phyloP scores from a whole-genome alignment of 1,140 invertebrate genomes.

The Nomia melanderi region DNA sequence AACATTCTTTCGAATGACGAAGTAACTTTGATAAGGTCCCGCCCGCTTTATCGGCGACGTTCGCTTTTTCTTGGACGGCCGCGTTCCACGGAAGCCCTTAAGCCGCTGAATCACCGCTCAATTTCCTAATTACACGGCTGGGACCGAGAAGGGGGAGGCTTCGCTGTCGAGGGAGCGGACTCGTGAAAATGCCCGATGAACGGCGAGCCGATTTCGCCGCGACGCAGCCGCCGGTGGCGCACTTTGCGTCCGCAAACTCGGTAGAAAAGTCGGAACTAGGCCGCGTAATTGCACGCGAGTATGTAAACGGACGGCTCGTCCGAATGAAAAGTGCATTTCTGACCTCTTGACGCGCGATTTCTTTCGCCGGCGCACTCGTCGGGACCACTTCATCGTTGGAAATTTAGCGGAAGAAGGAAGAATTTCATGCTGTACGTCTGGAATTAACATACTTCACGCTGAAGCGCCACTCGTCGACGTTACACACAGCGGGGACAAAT shows the following conservation, averaged over 20 bases:
- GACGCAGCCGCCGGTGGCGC: not conserved
- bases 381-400: too few species aligned
- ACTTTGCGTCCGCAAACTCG: not conserved
- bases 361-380: too few species aligned
- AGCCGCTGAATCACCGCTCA: not conserved
- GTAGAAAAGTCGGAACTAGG: not conserved
- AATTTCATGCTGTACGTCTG: too few species aligned
- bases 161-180: not conserved
- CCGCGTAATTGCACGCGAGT: not conserved
- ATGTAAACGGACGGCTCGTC: not conserved
- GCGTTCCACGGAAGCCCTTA: not conserved
- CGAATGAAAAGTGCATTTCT: too few species aligned
- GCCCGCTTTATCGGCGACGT: not conserved
- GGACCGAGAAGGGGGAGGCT: not conserved
- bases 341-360: too few species aligned
- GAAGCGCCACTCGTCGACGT: too few species aligned
- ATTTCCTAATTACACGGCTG: not conserved
- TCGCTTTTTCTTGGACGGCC: not conserved
- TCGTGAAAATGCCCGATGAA: not conserved
- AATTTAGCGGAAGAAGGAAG: too few species aligned
- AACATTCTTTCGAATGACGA: too few species aligned
- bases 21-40: too few species aligned
- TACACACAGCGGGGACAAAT: too few species aligned
- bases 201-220: not conserved
- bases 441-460: too few species aligned